phyloP scores from a whole-genome alignment of 2,797 vertebrate species.

The Cossypha polioptera region DNA sequence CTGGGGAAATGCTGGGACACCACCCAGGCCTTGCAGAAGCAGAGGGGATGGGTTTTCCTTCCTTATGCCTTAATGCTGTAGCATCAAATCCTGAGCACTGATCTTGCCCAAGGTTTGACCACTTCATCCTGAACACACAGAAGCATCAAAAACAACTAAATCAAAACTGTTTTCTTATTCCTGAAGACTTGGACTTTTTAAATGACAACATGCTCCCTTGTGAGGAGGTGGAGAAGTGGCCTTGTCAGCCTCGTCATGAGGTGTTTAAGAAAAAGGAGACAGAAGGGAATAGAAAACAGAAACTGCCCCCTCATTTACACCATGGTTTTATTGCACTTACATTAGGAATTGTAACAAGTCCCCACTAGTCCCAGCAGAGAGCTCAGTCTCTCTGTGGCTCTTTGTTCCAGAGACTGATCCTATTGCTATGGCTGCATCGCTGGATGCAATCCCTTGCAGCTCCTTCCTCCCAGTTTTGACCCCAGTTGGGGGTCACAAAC shows the following conservation, averaged over 20 bases:
- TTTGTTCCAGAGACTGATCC: neutral
- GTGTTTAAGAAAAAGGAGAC: neutral
- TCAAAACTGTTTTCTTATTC: neutral
- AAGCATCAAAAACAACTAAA: neutral
- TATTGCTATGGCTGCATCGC: neutral
- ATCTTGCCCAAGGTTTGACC: neutral
- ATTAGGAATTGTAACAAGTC: neutral
- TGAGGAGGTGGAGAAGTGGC: neutral
- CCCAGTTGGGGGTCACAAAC: neutral
- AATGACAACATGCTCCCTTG: neutral
- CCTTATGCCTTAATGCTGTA: neutral
- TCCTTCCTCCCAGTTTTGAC: neutral
- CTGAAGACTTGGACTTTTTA: neutral
- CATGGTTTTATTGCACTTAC: neutral
- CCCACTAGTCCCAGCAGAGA: neutral
- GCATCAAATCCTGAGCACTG: neutral
- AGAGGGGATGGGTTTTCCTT: neutral
- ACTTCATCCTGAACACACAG: neutral
- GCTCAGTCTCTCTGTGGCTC: neutral
- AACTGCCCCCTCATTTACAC: neutral
- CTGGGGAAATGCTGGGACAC: neutral
- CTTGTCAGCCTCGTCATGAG: neutral
- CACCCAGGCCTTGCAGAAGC: rapidly evolving
- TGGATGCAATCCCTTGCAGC: neutral
- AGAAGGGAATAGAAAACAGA: slow-evolving; percentile 16